Base-by-base conservation (phyloP, 2,797 vertebrate species). In the Acrossocheilus fasciatus region DNA sequence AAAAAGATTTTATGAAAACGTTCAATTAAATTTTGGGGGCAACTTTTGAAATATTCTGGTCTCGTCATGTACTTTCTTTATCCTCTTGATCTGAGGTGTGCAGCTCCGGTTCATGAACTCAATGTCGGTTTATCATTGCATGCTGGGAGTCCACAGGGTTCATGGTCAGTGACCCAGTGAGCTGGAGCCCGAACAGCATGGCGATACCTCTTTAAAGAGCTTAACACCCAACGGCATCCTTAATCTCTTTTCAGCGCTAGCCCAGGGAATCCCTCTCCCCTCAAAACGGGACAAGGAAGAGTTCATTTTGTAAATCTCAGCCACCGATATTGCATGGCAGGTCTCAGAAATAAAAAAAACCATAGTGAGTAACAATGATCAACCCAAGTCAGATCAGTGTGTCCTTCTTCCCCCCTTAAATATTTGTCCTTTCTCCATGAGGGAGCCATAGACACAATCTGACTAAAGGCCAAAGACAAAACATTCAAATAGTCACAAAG, bases 241-340 rank as follows among this genome's bases (percentile, higher is more conserved):
- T 96, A 96, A 96, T 95, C 96, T 95, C 92, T 92, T 95, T 91
- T 95, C 93, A 95, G 93, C 93, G 91, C 93, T 92, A 93, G 95
- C 93, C 91, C 91, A 91, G 93, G 93, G 93, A 93, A 94, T 93
- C 91, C 93, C 85, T 87, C 91, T 41, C 89, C 89, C 89, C 93
- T 88, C 93, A 93, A 95, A 95, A 93, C 89, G 91, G 52, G 57
- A 86, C 57, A n/a, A 39, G 64, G 68, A 74, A 84, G 81, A 47
- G 73, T 69, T 82, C 45, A 57, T 68, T 68, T 68, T 36, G 15
- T 20, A 68, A 62, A 89, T 87, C 64, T 83, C 57, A 73, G 15
- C 57, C 7, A 68, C 82, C 68, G 39, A 80, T 82, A 89, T 85
- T 74, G 83, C 77, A 81, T 26, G 17, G 11, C 41, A 20, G 8